Evolutionary conservation across 2,113 vertebrate species (phyloP), one percentile per base, ranked within the genome.

Genomic region (Pogona vitticeps): DNA sequence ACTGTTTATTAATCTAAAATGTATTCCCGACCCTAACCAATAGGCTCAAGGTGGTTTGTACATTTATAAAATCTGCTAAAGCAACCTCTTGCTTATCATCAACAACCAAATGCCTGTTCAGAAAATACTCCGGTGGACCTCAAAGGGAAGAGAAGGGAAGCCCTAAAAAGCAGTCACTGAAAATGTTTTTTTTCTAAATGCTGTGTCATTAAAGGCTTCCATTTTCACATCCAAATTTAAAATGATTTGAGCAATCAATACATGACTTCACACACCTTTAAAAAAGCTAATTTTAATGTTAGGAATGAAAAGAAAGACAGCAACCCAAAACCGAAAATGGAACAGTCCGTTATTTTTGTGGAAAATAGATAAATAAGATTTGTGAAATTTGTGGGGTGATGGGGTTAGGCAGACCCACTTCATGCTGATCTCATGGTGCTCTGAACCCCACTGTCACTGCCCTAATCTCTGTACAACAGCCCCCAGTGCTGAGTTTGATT

Each of bases 1-100:
- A 82, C 65, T 65, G 71, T 82, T 87, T 87, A 82, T 82, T 87
- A 81, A 76, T 87, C 46, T 76, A 33, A 81, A 76, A 82, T 67
- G 18, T 65, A 52, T 75, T 87, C 61, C 40, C 40, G 38, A 2
- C n/a, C 59, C 58, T 82, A 76, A 38, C 72, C 80, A 82, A 31
- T 56, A 87, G 28, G 61, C 31, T 82, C 71, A 75, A 82, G 70
- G 85, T 87, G 79, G 58, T 56, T 63, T 40, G 65, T 75, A 65
- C 5, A 58, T 81, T 73, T 67, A 87, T 58, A 67, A 33, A 82
- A 52, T 65, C 71, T 82, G 26, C 46, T 70, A 58, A 70, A 86
- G 59, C 31, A 70, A 71, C 59, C 33, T 52, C 33, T 38, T 71
- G 63, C 85, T 87, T 87, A 81, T 82, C 85, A 67, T 38, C 85